These are phyloP conservation scores for Rhipidura dahli DNA, from an alignment of 2,113 vertebrate species.

Conservation along the genomic window DNA sequence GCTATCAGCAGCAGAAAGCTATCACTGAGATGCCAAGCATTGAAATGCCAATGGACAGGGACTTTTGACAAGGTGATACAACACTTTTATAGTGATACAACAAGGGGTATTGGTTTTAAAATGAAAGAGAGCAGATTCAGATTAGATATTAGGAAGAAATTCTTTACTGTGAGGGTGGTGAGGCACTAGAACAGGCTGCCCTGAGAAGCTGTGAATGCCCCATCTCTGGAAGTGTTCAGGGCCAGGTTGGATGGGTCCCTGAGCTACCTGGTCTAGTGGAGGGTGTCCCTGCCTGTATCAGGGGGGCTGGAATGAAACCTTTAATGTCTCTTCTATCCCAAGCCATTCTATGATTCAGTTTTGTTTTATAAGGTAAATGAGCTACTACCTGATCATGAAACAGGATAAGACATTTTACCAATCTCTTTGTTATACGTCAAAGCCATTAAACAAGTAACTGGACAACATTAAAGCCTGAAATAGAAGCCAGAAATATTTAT, in stretches of 20 bases:
- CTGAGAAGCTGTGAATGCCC: not conserved
- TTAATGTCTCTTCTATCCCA: not conserved
- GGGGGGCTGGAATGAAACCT: not conserved
- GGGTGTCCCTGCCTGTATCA: not conserved
- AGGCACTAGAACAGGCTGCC: not conserved
- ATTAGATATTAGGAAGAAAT: not conserved
- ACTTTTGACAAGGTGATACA: not conserved
- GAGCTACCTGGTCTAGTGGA: not conserved
- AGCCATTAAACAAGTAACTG: not conserved
- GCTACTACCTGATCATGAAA: not conserved
- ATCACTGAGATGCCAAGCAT: not conserved
- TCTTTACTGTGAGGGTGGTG: not conserved
- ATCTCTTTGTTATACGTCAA: not conserved
- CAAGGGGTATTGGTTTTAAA: not conserved
- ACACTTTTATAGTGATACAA: not conserved
- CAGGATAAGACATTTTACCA: not conserved
- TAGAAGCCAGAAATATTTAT: not conserved
- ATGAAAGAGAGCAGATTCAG: not conserved
- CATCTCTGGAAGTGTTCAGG: not conserved
- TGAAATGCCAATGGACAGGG: not conserved
- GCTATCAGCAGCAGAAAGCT: not conserved
- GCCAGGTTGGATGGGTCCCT: not conserved
- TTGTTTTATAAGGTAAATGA: not conserved
- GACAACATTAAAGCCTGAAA: not conserved
- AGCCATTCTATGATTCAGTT: not conserved